These are phyloP conservation scores for Trilocha varians DNA, from an alignment of 2,888 invertebrate species.

Conservation along the genomic window DNA sequence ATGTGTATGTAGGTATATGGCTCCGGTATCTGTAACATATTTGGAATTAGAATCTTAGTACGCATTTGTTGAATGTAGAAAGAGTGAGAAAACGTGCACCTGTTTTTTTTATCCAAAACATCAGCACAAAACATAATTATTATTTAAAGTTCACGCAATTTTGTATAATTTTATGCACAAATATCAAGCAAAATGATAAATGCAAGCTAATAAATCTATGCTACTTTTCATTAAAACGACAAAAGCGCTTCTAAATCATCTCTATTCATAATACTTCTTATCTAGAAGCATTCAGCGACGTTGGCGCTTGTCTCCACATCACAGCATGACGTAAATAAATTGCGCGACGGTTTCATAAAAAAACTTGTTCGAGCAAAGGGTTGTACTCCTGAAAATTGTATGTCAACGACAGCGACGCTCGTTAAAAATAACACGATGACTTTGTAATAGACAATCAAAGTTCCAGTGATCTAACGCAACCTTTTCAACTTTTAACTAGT, in stretches of 20 bases:
- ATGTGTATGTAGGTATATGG: too few species aligned
- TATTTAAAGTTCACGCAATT: too few species aligned
- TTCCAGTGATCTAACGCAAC: slow-evolving; percentile 36
- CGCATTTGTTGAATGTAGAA: too few species aligned
- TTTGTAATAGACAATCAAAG: slow-evolving; percentile 44
- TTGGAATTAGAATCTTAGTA: too few species aligned
- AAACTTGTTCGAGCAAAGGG: not conserved
- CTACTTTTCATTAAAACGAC: not conserved
- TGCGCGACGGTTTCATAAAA: not conserved
- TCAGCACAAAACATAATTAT: too few species aligned
- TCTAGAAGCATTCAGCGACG: too few species aligned
- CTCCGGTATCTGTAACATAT: too few species aligned
- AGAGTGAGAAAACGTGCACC: too few species aligned
- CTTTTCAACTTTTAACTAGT: slow-evolving; percentile 46
- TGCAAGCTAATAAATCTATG: not conserved
- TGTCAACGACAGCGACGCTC: slow-evolving; percentile 9
- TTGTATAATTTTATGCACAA: too few species aligned
- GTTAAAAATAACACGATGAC: slow-evolving; percentile 25
- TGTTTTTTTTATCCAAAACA: too few species aligned
- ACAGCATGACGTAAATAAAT: not conserved
- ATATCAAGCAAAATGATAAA: too few species aligned
- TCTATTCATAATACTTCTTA: not conserved
- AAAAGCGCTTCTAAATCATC: not conserved
- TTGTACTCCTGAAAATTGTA: not conserved
- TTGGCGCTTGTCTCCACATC: not conserved